Conservation (phyloP, 1,140 invertebrate species). For the Drosophila sp. region DNA sequence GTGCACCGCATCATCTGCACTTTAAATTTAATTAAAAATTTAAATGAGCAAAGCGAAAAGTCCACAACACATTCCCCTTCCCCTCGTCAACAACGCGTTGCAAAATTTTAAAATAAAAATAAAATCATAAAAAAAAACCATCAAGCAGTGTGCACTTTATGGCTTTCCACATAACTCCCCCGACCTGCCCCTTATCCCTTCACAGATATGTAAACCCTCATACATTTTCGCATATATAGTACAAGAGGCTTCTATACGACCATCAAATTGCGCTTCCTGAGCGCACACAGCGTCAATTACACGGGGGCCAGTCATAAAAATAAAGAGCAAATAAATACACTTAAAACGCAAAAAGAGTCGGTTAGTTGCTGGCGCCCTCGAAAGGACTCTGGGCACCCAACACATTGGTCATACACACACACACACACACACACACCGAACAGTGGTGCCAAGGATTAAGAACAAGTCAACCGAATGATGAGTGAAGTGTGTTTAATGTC, state of each 20-base stretch:
- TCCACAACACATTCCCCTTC: slow-evolving; percentile 18
- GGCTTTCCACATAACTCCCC: slow-evolving; percentile 39
- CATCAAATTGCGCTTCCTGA: slow-evolving; percentile 71
- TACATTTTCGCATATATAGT: neutral
- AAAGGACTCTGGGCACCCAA: slow-evolving; percentile 1
- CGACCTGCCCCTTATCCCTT: neutral
- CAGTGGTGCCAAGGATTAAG: slow-evolving; percentile 9
- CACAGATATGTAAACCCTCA: neutral
- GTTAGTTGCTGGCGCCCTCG: slow-evolving; percentile 30
- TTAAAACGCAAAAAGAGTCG: slow-evolving; percentile 61
- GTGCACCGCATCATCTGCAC: slow-evolving; percentile 36
- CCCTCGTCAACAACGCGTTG: slow-evolving; percentile 25
- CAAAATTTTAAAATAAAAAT: slow-evolving; percentile 63
- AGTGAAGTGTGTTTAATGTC: too few species aligned
- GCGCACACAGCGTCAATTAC: slow-evolving; percentile 77
- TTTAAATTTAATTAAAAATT: slow-evolving; percentile 81
- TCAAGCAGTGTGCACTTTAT: slow-evolving; percentile 65
- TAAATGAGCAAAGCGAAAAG: slow-evolving; percentile 62
- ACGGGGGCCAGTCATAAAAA: slow-evolving; percentile 77
- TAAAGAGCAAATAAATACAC: slow-evolving; percentile 82
- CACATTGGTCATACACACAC: neutral
- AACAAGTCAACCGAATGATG: too few species aligned
- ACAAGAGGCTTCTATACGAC: slow-evolving; percentile 56
- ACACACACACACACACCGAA: slow-evolving; percentile 8
- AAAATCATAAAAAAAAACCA: slow-evolving; percentile 31